These are phyloP conservation scores for Ctenicera cuprea DNA, from an alignment of 2,888 invertebrate genomes.

Conservation along the genomic window DNA sequence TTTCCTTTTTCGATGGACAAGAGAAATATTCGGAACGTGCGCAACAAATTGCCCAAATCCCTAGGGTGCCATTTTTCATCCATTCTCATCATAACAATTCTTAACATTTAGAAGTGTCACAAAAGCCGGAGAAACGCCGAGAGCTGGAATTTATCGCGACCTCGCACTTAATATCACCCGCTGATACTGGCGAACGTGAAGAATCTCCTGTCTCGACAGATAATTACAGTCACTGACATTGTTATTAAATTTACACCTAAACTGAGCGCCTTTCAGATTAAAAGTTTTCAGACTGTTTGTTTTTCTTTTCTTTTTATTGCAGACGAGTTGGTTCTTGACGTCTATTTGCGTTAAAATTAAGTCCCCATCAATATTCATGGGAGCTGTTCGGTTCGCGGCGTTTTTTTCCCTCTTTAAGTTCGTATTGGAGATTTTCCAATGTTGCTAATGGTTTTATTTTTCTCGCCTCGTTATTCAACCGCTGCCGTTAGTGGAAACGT, in stretches of 20 bases:
- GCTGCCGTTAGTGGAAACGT: neutral
- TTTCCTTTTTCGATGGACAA: neutral
- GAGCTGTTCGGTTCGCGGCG: slow-evolving; percentile 18
- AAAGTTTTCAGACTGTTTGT: slow-evolving; percentile 29
- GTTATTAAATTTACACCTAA: slow-evolving; percentile 56
- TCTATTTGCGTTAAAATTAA: slow-evolving; percentile 35
- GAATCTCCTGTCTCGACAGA: slow-evolving; percentile 54
- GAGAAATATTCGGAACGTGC: slow-evolving; percentile 38
- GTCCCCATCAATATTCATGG: slow-evolving; percentile 41
- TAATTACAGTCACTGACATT: slow-evolving; percentile 54
- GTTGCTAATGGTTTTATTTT: slow-evolving; percentile 29
- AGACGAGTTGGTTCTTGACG: slow-evolving; percentile 1
- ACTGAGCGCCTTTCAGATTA: slow-evolving; percentile 39
- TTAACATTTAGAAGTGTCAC: slow-evolving; percentile 54
- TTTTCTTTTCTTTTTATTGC: slow-evolving; percentile 13
- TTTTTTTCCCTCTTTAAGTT: slow-evolving; percentile 15
- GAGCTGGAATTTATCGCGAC: slow-evolving; percentile 48
- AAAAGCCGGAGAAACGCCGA: slow-evolving; percentile 44
- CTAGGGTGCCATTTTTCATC: slow-evolving; percentile 52
- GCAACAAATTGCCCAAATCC: slow-evolving; percentile 53
- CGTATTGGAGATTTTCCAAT: slow-evolving; percentile 22
- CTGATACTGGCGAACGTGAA: slow-evolving; percentile 50
- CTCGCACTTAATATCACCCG: slow-evolving; percentile 46
- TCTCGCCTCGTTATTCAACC: slow-evolving; percentile 16
- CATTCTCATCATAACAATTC: slow-evolving; percentile 57